Evolutionary conservation across 37 sponge, comb jelly and placozoan species (phyloP).

Genomic region (Bolinopsis microptera): DNA sequence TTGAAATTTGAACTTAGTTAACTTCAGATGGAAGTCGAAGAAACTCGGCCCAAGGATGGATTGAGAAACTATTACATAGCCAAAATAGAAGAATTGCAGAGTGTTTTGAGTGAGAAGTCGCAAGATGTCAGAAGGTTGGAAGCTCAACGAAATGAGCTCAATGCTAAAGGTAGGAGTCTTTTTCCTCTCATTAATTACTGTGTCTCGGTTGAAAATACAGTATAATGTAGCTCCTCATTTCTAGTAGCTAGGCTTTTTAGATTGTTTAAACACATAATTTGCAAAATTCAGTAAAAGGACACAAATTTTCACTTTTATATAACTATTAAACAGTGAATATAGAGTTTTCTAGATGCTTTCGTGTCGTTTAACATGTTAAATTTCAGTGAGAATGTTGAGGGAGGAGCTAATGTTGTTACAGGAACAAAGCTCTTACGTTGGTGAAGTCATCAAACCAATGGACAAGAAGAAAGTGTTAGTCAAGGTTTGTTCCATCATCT

Average conservation of each 20-base stretch:
- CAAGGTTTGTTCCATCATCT: slow-evolving; percentile 75
- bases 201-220: too few relatives aligned
- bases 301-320: too few relatives aligned
- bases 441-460: slow-evolving; percentile 96
- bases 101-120: slow-evolving; percentile 79
- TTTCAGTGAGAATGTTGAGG: slow-evolving; percentile 83
- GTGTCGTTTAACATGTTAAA: too few relatives aligned
- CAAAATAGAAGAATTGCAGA: slow-evolving; percentile 92
- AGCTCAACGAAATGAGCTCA: slow-evolving; percentile 98
- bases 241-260: too few relatives aligned
- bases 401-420: slow-evolving; percentile 95
- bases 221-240: too few relatives aligned
- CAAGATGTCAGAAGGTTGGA: slow-evolving; percentile 94
- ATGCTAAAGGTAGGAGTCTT: slow-evolving; percentile 93
- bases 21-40: slow-evolving; percentile 69
- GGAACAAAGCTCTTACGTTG: slow-evolving; percentile 96
- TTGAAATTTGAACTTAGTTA: too few relatives aligned
- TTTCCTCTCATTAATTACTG: too few relatives aligned
- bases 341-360: too few relatives aligned
- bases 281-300: too few relatives aligned
- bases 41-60: slow-evolving; percentile 69
- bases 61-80: slow-evolving; percentile 90
- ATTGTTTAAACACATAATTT: too few relatives aligned
- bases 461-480: slow-evolving; percentile 99
- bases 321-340: too few relatives aligned